Evolutionary conservation across 1,140 invertebrate species (phyloP).

Genomic region (Eumeta japonica): DNA sequence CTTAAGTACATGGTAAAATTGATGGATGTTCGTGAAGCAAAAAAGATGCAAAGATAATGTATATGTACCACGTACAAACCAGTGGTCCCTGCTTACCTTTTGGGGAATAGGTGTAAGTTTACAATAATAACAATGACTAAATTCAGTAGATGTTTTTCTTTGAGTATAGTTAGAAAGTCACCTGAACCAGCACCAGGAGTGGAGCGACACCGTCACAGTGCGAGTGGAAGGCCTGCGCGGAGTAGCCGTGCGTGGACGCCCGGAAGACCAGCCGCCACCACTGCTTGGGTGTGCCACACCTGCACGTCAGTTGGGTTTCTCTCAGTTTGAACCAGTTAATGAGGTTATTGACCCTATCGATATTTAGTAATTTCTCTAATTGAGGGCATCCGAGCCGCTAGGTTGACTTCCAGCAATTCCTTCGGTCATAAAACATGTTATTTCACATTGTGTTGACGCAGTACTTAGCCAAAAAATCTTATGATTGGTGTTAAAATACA

Average conservation of each 20-base stretch:
- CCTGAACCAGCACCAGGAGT: constrained; percentile 77
- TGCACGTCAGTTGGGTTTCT: too few relatives aligned
- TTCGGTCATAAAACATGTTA: too few relatives aligned
- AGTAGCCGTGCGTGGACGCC: constrained; percentile 85
- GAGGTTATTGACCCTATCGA: not conserved
- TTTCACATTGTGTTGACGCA: too few relatives aligned
- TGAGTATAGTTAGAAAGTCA: too few relatives aligned
- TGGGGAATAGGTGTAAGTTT: constrained; percentile 78
- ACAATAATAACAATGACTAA: too few relatives aligned
- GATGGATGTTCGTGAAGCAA: constrained; percentile 78
- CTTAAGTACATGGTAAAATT: too few relatives aligned
- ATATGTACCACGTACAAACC: constrained; percentile 84
- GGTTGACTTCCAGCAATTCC: too few relatives aligned
- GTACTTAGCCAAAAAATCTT: too few relatives aligned
- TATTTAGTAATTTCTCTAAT: too few relatives aligned
- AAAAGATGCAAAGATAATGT: constrained; percentile 76
- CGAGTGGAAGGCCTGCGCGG: constrained; percentile 81
- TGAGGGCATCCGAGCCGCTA: too few relatives aligned
- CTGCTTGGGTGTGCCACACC: constrained; percentile 73
- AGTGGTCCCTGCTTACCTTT: constrained; percentile 86
- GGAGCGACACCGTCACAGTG: constrained; percentile 84
- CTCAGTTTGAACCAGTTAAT: not conserved
- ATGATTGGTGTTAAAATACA: too few relatives aligned
- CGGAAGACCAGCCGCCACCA: constrained; percentile 81
- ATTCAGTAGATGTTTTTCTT: too few relatives aligned